Base-by-base conservation (phyloP, 2,888 invertebrate species). In the Drosophila rubida region DNA sequence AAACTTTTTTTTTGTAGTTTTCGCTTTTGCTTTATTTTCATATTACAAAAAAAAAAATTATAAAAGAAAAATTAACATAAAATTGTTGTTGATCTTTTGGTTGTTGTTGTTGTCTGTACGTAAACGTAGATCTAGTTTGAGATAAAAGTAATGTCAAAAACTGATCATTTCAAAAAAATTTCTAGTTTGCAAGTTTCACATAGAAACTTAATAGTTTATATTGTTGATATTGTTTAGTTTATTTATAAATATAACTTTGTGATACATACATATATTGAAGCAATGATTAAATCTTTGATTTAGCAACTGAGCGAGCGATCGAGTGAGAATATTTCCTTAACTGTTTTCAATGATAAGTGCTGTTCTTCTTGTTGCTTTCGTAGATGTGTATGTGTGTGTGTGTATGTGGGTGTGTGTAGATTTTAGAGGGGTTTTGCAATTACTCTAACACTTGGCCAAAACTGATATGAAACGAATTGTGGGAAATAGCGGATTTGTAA, bases 231-330 rank as follows among this genome's bases (percentile, higher is more conserved):
- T 53, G 55, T 59, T 55, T 55, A 58, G n/a, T 55, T 58, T 59
- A 51, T 62, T 55, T 49, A 50, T 71, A 49, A 57, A 46, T 67
- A 70, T 62, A 69, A 41, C 37, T 61, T 70, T 69, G 54, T 49
- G 44, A 50, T 62, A 75, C 61, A 60, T 55, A 48, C 46, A 50
- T 51, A 44, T 72, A 51, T 57, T 46, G 69, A 54, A 45, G 67
- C 54, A 59, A 73, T 73, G 67, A 37, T 46, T 57, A 58, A 58
- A 46, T 62, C 44, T 62, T 67, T 73, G 48, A 64, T 49, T 60
- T 53, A 42, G 57, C 44, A 62, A 46, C 54, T 60, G 71, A 76
- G 53, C 46, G 54, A 72, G 66, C 54, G 32, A 49, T 27, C 25
- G 23, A 51, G 51, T 27, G 51, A 50, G 32, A 49, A 41, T 48